A percentile compares a stretch with the other conserved stretches of the same genome.
Conservation (phyloP, 2,888 invertebrate species). For the Pseudolycoriella hygida region DNA sequence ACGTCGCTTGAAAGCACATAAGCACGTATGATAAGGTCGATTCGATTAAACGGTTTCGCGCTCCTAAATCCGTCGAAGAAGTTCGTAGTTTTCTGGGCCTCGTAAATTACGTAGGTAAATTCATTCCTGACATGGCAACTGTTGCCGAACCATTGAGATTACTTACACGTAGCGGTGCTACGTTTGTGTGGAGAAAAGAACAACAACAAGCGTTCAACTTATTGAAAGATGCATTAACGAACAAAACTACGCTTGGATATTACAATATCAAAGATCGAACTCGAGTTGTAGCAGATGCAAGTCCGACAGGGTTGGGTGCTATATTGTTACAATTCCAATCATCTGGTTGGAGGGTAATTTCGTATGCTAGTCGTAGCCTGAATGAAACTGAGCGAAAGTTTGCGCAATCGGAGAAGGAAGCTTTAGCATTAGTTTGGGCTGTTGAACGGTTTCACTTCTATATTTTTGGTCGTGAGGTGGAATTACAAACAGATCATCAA, state of each 20-base stretch:
- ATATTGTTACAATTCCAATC: slow-evolving; percentile 9
- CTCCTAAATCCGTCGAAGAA: slow-evolving; percentile 15
- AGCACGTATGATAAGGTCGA: too few species aligned
- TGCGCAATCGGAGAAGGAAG: too few species aligned
- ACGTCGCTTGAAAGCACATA: too few species aligned
- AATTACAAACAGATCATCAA: too few species aligned
- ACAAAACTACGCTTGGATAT: slow-evolving; percentile 13
- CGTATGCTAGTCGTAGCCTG: too few species aligned
- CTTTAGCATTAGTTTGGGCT: slow-evolving; percentile 20
- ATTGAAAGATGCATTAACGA: slow-evolving; percentile 12
- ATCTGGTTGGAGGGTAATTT: slow-evolving; percentile 15
- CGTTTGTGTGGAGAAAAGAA: slow-evolving; percentile 15
- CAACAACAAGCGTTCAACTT: slow-evolving; percentile 15
- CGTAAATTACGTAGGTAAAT: slow-evolving; percentile 19
- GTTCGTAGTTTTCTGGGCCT: slow-evolving; percentile 19
- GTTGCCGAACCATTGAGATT: slow-evolving; percentile 7
- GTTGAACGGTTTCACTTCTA: slow-evolving; percentile 23
- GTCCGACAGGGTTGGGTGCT: slow-evolving; percentile 14
- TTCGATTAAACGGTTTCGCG: slow-evolving; percentile 12
- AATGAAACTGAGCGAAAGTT: too few species aligned
- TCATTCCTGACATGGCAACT: slow-evolving; percentile 12
- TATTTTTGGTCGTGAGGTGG: too few species aligned
- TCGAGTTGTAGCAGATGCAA: slow-evolving; percentile 19
- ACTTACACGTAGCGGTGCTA: slow-evolving; percentile 11
- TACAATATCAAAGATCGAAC: slow-evolving; percentile 17